phyloP scores from a whole-genome alignment of 2,888 invertebrate species.

The Mythimna albipuncta region DNA sequence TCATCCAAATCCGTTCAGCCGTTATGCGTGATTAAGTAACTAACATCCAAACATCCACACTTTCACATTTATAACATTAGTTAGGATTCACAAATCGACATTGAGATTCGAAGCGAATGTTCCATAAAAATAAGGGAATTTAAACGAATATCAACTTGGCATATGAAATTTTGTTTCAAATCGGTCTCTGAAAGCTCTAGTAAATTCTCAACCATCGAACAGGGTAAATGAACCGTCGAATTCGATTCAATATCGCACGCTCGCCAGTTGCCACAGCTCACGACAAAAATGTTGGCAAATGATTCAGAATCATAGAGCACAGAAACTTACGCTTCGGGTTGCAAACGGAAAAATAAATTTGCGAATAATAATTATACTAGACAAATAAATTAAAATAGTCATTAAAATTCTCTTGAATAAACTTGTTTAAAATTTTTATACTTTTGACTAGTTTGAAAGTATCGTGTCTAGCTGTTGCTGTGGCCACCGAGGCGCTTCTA shows the following conservation, averaged over 20 bases:
- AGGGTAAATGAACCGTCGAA: conserved; percentile 40
- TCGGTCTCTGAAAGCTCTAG: not conserved
- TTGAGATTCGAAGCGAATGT: not conserved
- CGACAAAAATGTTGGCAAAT: conserved; percentile 38
- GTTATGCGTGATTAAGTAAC: too few relatives aligned
- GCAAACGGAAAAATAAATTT: too few relatives aligned
- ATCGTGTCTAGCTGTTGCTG: not conserved
- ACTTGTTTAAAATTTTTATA: not conserved
- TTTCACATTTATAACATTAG: too few relatives aligned
- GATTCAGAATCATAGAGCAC: conserved; percentile 11
- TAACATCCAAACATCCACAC: too few relatives aligned
- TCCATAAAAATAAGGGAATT: not conserved
- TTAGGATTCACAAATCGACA: too few relatives aligned
- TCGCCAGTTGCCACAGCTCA: conserved; percentile 14
- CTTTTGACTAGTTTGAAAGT: too few relatives aligned
- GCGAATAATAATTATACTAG: too few relatives aligned
- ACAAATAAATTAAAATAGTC: too few relatives aligned
- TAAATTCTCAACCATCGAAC: conserved; percentile 10
- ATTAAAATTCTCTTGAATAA: too few relatives aligned
- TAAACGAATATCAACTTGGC: not conserved
- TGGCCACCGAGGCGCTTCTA: not conserved
- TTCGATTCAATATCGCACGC: conserved; percentile 38
- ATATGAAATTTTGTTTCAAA: not conserved
- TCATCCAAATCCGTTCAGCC: too few relatives aligned
- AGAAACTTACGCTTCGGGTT: too few relatives aligned